Evolutionary conservation across 2,113 vertebrate genomes (phyloP).

Genomic region (Pseudorasbora parva): DNA sequence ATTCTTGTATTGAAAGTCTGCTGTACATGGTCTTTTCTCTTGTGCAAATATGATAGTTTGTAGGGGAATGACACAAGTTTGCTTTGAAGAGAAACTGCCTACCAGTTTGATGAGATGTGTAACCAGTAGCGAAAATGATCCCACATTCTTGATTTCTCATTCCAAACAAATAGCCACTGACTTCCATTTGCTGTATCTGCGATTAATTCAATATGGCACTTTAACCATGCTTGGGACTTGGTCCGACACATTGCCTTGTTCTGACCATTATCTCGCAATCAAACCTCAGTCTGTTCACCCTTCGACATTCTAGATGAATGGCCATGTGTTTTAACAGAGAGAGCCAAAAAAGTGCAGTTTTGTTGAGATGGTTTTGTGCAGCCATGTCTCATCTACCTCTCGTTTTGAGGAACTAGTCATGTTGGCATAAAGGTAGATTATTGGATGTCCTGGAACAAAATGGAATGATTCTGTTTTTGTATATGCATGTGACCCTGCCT

Average conservation of each 20-base stretch:
- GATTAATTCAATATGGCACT: neutral
- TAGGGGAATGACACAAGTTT: conserved; percentile 45
- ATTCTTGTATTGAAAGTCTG: conserved; percentile 45
- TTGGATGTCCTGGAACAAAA: neutral
- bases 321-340: neutral
- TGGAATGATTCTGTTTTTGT: neutral
- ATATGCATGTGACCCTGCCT: neutral
- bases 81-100: conserved; percentile 26
- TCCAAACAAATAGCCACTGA: neutral
- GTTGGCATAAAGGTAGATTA: neutral
- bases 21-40: conserved; percentile 1
- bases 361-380: neutral
- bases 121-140: neutral
- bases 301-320: neutral
- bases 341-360: conserved; percentile 10
- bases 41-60: conserved; percentile 60
- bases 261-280: neutral
- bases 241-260: neutral
- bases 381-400: conserved; percentile 33
- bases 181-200: neutral
- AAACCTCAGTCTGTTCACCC: neutral
- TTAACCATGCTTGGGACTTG: neutral
- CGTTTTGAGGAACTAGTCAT: neutral
- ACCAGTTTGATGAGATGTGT: neutral
- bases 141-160: neutral